Conservation (phyloP, 2,888 invertebrate genomes). For the Aphodius sticticus region DNA sequence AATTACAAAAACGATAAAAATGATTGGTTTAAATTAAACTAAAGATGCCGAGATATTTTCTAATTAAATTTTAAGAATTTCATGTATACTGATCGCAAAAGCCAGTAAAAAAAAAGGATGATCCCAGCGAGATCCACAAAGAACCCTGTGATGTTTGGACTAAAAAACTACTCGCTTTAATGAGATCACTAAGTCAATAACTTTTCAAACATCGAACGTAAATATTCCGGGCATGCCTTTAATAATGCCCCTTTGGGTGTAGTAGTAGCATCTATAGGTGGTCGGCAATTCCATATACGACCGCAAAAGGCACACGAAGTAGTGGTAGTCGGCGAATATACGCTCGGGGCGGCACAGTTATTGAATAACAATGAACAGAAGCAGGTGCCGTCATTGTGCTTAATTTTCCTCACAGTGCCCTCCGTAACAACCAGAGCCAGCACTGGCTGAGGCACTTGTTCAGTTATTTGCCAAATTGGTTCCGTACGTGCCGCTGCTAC, state of each 20-base stretch:
- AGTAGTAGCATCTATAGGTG: background rate
- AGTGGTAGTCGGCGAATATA: background rate
- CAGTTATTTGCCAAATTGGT: slow-evolving; percentile 4
- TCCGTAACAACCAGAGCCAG: slow-evolving; percentile 7
- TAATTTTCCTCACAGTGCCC: slow-evolving; percentile 16
- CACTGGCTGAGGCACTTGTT: background rate
- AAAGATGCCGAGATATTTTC: too few species aligned
- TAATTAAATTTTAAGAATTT: too few species aligned
- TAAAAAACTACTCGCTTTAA: background rate
- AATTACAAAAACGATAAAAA: too few species aligned
- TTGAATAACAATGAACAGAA: slow-evolving; percentile 25
- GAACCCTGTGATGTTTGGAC: too few species aligned
- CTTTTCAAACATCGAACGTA: background rate
- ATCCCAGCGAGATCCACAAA: too few species aligned
- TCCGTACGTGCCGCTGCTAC: background rate
- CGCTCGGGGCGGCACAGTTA: slow-evolving; percentile 10
- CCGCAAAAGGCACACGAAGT: slow-evolving; percentile 4
- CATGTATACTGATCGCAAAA: too few species aligned
- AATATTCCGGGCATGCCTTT: background rate
- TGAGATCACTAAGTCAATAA: background rate
- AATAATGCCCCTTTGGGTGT: background rate
- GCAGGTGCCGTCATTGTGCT: slow-evolving; percentile 15
- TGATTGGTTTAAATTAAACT: too few species aligned
- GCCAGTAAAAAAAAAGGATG: too few species aligned
- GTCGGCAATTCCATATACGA: background rate